phyloP scores from a whole-genome alignment of 2,797 vertebrate genomes.

The Orestias chungarensis region DNA sequence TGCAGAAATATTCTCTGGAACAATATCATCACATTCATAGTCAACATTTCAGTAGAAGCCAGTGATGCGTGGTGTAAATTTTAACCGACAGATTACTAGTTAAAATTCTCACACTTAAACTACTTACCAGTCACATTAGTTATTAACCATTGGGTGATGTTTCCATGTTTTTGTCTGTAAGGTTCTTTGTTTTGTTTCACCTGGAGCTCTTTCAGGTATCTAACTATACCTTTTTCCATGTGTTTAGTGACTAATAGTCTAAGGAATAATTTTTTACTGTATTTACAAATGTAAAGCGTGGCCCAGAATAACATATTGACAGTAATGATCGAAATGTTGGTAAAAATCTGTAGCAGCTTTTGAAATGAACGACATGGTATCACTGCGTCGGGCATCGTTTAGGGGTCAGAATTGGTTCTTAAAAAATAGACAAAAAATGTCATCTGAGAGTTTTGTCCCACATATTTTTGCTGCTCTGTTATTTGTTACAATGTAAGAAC shows the following conservation, averaged over 20 bases:
- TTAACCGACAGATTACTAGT: background rate
- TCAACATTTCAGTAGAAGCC: background rate
- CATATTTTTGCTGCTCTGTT: background rate
- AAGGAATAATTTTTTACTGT: background rate
- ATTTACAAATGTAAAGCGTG: background rate
- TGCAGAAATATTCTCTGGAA: background rate
- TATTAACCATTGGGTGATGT: background rate
- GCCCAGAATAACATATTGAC: background rate
- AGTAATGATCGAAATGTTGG: background rate
- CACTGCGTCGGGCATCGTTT: background rate
- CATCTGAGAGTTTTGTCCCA: background rate
- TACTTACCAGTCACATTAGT: background rate
- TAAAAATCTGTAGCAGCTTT: background rate
- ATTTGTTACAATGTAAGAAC: background rate
- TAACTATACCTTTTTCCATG: background rate
- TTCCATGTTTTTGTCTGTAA: background rate
- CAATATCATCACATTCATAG: background rate
- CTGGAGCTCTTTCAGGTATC: background rate
- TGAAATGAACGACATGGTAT: background rate
- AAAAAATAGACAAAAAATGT: background rate
- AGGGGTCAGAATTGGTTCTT: background rate
- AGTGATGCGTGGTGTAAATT: background rate
- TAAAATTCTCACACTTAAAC: background rate
- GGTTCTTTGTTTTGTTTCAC: background rate
- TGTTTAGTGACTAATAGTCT: background rate